These are phyloP conservation scores for Mamestra brassicae DNA, from an alignment of 2,888 invertebrate genomes.

Conservation along the genomic window DNA sequence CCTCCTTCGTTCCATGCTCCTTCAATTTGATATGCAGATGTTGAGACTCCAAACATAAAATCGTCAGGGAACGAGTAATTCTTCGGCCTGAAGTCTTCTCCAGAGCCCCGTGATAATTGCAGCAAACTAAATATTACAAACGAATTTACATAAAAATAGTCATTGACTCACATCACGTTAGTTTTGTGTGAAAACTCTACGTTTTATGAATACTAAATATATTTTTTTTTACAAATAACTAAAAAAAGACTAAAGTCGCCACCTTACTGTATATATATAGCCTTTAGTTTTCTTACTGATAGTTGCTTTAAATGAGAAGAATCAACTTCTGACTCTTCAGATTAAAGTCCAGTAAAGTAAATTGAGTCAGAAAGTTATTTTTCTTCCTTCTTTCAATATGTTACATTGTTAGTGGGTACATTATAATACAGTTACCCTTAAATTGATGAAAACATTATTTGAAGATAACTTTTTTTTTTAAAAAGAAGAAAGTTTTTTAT, in stretches of 20 bases:
- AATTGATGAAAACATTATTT: no score
- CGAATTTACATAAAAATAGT: not conserved
- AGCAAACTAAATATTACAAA: slow-evolving; percentile 72
- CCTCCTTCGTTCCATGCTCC: slow-evolving; percentile 90
- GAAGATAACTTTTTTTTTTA: no score
- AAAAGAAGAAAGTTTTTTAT: no score
- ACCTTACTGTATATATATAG: not conserved
- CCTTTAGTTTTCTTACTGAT: not conserved
- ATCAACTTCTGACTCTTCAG: no score
- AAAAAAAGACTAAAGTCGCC: no score
- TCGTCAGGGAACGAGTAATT: slow-evolving; percentile 82
- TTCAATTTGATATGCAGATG: slow-evolving; percentile 92
- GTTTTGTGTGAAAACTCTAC: not conserved
- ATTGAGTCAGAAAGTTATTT: no score
- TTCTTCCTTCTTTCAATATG: no score
- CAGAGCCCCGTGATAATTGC: slow-evolving; percentile 71
- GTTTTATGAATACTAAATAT: not conserved
- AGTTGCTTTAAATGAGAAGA: no score
- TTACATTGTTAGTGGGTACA: no score
- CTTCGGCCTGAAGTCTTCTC: not conserved
- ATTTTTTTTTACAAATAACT: no score
- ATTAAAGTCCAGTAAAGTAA: no score
- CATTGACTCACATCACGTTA: not conserved
- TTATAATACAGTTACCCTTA: no score
- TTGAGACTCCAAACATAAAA: slow-evolving; percentile 91